Percentiles rank a stretch among this genome's conserved stretches.
phyloP scores from a whole-genome alignment of 92 coral and sea anemone genomes.

The Zoanthus solanderi region DNA sequence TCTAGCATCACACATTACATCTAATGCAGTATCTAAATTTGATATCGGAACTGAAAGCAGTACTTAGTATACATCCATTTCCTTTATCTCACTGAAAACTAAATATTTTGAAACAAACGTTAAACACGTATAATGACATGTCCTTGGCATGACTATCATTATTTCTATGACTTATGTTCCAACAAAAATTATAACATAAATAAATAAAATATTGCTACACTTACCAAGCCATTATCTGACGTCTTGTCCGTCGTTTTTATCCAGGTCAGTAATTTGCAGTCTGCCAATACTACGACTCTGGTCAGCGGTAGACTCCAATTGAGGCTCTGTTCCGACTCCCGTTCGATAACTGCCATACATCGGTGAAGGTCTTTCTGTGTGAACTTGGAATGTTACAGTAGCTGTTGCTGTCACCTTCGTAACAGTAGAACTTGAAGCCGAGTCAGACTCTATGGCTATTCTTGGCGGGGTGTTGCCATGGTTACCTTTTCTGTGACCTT shows the following conservation, averaged over 20 bases:
- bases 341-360: slow-evolving; percentile 32
- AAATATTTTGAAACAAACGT: too few species aligned
- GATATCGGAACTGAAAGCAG: too few species aligned
- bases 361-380: slow-evolving; percentile 61
- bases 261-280: slow-evolving; percentile 47
- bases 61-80: too few species aligned
- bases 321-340: slow-evolving; percentile 23
- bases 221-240: slow-evolving; percentile 1
- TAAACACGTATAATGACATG: too few species aligned
- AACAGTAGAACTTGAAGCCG: slow-evolving; percentile 82
- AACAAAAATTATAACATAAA: background rate
- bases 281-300: slow-evolving; percentile 48
- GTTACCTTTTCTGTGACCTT: slow-evolving; percentile 41
- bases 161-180: background rate
- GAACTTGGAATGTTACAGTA: slow-evolving; percentile 86
- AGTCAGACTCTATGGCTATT: slow-evolving; percentile 77
- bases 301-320: slow-evolving; percentile 46
- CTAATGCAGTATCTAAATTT: too few species aligned
- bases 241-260: slow-evolving; percentile 1
- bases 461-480: slow-evolving; percentile 69
- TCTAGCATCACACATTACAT: too few species aligned
- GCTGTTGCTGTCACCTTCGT: slow-evolving; percentile 89
- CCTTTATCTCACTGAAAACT: too few species aligned
- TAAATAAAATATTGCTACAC: background rate
- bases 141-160: background rate